These are phyloP conservation scores for Cosmopolites sordidus DNA, from an alignment of 2,888 invertebrate species.

Conservation along the genomic window DNA sequence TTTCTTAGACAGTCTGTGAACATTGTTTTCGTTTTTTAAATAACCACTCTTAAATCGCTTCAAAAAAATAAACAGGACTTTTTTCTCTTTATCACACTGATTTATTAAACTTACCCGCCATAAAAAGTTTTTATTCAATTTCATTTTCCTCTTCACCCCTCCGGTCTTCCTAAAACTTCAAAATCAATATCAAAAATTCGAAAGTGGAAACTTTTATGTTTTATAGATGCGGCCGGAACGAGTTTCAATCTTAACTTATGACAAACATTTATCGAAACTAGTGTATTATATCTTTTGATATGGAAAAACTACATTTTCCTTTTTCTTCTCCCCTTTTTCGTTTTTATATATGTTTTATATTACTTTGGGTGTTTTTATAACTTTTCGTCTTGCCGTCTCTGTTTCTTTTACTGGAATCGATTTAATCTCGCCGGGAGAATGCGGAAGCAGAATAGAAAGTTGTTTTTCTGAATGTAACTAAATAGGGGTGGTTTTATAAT, in stretches of 20 bases:
- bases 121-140: too few species aligned
- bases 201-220: neutral
- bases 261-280: neutral
- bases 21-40: too few species aligned
- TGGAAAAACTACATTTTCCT: neutral
- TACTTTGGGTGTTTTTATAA: conserved; percentile 1
- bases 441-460: too few species aligned
- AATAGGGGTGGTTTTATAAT: too few species aligned
- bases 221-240: neutral
- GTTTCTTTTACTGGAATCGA: too few species aligned
- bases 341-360: neutral
- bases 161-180: neutral
- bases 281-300: neutral
- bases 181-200: neutral
- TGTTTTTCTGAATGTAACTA: too few species aligned
- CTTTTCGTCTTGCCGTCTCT: neutral
- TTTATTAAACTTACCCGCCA: too few species aligned
- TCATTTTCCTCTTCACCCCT: neutral
- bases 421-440: too few species aligned
- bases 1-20: too few species aligned
- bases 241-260: conserved; percentile 1
- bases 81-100: too few species aligned
- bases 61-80: too few species aligned
- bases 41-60: neutral
- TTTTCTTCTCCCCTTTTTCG: neutral